Evolutionary conservation across 2,888 invertebrate species (phyloP), one percentile per base, ranked within the genome.

Genomic region (Noctua janthina): DNA sequence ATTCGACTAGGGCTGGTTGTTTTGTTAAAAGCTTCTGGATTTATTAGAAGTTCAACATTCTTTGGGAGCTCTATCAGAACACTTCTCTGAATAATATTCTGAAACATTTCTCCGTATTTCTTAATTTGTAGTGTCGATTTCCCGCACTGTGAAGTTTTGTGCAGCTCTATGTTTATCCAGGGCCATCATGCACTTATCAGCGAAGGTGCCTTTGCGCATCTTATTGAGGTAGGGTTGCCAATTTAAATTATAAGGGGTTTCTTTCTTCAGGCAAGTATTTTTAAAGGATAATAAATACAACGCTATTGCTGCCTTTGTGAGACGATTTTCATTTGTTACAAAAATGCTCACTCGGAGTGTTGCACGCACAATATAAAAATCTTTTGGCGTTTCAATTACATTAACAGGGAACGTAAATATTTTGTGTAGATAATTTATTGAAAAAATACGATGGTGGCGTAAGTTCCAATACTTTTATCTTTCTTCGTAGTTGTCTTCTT

Each of bases 151-250:
- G 35, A 81, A 51, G n/a, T 62, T 43, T 6, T 54, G 10, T n/a
- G 23, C 35, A 54, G 43, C 8, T 68, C 68, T 20, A 59, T 62
- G 51, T 54, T 84, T 90, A 90, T 90, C 88, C 84, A 87, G 86
- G 71, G 88, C 79, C 88, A 88, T 88, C 88, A 88, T 84, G 80
- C 78, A 88, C 86, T 91, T 91, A 90, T 90, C 64, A 15, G 20
- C 17, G 23, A 76, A 71, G 87, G 86, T 85, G 88, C 85, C 78
- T 79, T 80, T 83, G 81, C 78, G 85, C 81, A 87, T 91, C 88
- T 87, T 88, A 89, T 89, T 88, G 85, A 87, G 74, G 81, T 86
- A 81, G 79, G 90, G 88, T 66, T 81, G 66, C 23, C 62, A 20
- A 54, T 29, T 81, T 0, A 29, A 54, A 68, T 51, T 67, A 29